Percentiles rank a stretch among this genome's conserved stretches.
Conservation (phyloP, 2,797 vertebrate species). For the Phyllotis vaccarum region DNA sequence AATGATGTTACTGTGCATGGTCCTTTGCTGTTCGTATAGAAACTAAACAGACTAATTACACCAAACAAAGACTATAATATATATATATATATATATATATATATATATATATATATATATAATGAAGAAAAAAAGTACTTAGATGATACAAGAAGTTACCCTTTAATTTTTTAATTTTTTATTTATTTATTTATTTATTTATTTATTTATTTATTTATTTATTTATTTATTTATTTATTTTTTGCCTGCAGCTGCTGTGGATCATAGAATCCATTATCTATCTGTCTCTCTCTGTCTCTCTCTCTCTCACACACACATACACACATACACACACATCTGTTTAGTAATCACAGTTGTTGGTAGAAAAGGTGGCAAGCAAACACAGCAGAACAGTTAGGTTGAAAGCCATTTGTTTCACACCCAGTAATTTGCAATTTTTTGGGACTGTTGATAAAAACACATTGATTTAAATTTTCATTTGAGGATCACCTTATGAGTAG, state of each 20-base stretch:
- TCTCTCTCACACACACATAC: too few species aligned
- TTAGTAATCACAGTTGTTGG: constrained; percentile 51
- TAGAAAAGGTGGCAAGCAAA: constrained; percentile 49
- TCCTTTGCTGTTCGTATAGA: not conserved
- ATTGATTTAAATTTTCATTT: constrained; percentile 24
- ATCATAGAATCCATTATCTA: not conserved
- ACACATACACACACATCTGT: not conserved
- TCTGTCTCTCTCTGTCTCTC: not conserved
- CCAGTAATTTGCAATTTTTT: constrained; percentile 48
- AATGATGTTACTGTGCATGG: not conserved
- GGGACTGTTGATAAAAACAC: constrained; percentile 67
- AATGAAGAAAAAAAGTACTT: too few species aligned
- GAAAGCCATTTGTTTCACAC: constrained; percentile 69
- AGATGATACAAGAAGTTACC: too few species aligned
- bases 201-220: too few species aligned
- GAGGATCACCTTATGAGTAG: not conserved
- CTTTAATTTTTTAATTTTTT: too few species aligned
- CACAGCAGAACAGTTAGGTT: constrained; percentile 37
- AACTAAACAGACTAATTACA: not conserved
- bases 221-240: too few species aligned
- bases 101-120: too few species aligned
- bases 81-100: too few species aligned
- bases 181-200: too few species aligned
- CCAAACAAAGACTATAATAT: not conserved
- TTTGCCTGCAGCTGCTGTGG: constrained; percentile 15